These are phyloP conservation scores for Chiloscyllium punctatum DNA, from an alignment of 2,797 vertebrate genomes.

Conservation along the genomic window DNA sequence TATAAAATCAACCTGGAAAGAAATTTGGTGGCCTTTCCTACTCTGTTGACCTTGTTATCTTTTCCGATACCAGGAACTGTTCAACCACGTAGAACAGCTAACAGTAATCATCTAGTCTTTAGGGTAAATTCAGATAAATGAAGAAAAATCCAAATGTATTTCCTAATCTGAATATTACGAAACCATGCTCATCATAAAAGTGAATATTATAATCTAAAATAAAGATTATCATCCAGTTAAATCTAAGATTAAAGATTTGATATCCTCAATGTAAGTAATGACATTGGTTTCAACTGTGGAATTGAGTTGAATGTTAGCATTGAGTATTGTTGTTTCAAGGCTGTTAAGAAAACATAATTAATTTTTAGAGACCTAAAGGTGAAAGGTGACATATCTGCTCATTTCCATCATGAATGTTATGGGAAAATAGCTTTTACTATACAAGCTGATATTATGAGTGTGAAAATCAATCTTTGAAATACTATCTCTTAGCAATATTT, in stretches of 20 bases:
- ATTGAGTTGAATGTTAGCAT: neutral
- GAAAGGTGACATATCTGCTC: neutral
- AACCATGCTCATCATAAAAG: too few relatives aligned
- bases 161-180: neutral
- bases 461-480: neutral
- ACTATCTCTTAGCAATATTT: neutral
- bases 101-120: neutral
- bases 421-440: neutral
- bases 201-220: neutral
- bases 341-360: neutral
- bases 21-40: neutral
- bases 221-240: neutral
- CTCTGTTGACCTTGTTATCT: neutral
- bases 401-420: neutral
- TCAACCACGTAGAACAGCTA: neutral
- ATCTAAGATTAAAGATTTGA: neutral
- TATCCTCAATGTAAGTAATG: neutral
- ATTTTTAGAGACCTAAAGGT: too few relatives aligned
- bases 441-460: neutral
- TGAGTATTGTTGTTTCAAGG: neutral
- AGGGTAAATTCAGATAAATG: neutral
- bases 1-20: slow-evolving; percentile 15
- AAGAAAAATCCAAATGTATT: neutral
- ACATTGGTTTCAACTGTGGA: neutral
- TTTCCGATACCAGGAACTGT: neutral